phyloP scores from a whole-genome alignment of 2,797 vertebrate species.

The Trachops cirrhosus region DNA sequence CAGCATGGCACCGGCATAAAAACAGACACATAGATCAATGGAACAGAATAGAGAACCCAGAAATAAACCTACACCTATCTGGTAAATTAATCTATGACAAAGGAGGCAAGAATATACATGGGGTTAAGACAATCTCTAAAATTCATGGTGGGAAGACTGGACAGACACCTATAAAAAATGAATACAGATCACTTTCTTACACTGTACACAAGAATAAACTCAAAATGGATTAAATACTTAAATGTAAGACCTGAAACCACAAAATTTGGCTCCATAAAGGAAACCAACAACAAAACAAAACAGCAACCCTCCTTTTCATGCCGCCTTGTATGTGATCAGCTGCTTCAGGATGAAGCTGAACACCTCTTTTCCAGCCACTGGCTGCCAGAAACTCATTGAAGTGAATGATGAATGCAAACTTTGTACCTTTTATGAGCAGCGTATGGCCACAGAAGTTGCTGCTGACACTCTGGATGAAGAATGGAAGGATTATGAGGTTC shows the following conservation, averaged over 20 bases:
- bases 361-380: neutral
- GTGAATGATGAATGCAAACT: neutral
- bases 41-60: too few species aligned
- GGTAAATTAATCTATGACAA: neutral
- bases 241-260: neutral
- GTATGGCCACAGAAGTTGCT: neutral
- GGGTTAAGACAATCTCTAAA: neutral
- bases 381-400: neutral
- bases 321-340: too few species aligned
- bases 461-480: neutral
- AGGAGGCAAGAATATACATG: neutral
- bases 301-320: neutral
- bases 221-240: neutral
- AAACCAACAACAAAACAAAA: neutral
- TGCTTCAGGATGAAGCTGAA: neutral
- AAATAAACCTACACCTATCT: too few species aligned
- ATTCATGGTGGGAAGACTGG: neutral
- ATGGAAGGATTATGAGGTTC: neutral
- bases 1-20: neutral
- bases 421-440: neutral
- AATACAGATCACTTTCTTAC: neutral
- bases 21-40: neutral
- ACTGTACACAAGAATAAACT: neutral
- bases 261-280: neutral
- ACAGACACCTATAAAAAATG: neutral